Percentiles rank a stretch among this genome's conserved stretches.
Conservation (phyloP, 1,140 invertebrate species). For the Caerostris extrusa region DNA sequence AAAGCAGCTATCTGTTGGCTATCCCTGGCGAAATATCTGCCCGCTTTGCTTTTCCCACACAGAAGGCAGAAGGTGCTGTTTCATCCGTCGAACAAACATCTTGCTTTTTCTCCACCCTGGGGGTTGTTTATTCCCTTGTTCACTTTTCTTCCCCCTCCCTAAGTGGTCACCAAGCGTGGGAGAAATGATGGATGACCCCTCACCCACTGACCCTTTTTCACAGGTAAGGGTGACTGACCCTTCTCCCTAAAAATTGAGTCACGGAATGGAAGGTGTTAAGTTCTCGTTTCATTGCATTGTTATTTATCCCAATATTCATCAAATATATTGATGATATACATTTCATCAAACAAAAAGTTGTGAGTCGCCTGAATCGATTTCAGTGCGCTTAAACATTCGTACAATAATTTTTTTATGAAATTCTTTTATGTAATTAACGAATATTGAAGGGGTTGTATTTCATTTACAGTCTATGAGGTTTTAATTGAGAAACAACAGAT, state of each 20-base stretch:
- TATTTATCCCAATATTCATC: no score
- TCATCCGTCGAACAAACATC: constrained; percentile 5
- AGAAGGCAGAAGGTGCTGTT: background rate
- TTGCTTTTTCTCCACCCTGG: background rate
- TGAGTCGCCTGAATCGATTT: no score
- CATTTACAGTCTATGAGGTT: no score
- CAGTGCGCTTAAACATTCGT: no score
- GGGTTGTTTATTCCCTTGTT: constrained; percentile 35
- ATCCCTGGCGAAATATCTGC: background rate
- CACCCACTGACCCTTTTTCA: constrained; percentile 4
- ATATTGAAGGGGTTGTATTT: no score
- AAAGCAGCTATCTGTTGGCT: background rate
- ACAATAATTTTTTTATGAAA: no score
- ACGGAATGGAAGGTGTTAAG: no score
- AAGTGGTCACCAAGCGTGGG: constrained; percentile 38
- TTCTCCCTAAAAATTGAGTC: background rate
- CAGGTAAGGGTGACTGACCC: constrained; percentile 45
- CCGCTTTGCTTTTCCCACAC: constrained; percentile 46
- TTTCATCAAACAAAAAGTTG: no score
- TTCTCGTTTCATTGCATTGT: no score
- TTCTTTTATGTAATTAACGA: no score
- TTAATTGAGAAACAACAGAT: no score
- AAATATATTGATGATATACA: no score
- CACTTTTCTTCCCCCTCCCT: background rate
- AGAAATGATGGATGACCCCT: constrained; percentile 21